Evolutionary conservation across 2,113 vertebrate species (phyloP), one percentile per base, ranked within the genome.

Genomic region (Deroptyus accipitrinus): DNA sequence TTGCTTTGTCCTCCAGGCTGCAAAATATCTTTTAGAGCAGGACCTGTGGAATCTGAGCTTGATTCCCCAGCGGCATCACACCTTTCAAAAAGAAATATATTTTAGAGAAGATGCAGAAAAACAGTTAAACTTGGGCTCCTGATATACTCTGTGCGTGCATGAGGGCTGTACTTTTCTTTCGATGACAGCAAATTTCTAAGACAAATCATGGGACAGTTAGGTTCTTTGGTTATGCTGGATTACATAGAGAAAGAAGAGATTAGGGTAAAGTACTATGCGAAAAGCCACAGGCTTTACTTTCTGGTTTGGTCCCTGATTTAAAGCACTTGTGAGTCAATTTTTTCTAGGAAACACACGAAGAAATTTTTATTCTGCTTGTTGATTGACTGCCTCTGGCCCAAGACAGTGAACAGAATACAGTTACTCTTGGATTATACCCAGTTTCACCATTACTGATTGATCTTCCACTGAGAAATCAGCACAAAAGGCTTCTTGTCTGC

Each of bases 341-440:
- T 78, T 72, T 90, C 61, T 84, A 48, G 86, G 86, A 96, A 90
- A 94, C 66, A 61, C 35, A 85, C 48, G 86, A 75, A 69, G 14
- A 59, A 77, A 69, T 62, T 92, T 94, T 94, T 95, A 83, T 94
- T 95, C 80, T 62, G n/a, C 41, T 76, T 96, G 80, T 81, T 94
- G 91, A 95, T 92, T 92, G 96, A 93, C 92, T 81, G 64, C 44
- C 80, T 95, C 88, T 96, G 94, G 88, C 86, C 92, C 90, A 82
- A 61, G 73, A 84, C 57, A 79, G 62, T 37, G 93, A 90, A 89
- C 73, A 69, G 92, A 94, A 95, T 62, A 86, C 59, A 94, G 79
- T 88, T 96, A 78, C 57, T 83, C 69, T 94, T 96, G 95, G 80
- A 94, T 76, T 88, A 39, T 62, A 72, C 48, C 44, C 88, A 94